A percentile compares a stretch with the other conserved stretches of the same genome.
Evolutionary conservation across 1,140 invertebrate genomes (phyloP).

Genomic region (Calephelis nemesis): DNA sequence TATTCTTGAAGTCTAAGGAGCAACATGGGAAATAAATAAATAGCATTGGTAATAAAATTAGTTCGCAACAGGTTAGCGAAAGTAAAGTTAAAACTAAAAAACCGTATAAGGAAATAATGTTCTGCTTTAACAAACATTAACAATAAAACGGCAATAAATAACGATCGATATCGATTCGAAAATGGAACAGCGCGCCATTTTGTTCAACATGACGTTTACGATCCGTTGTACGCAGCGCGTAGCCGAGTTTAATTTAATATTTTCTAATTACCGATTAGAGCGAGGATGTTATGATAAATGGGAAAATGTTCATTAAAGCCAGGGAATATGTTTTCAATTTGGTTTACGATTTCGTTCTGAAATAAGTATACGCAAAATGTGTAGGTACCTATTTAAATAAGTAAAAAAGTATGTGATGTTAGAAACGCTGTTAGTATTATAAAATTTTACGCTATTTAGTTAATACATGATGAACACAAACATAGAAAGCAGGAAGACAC

Average conservation of each 20-base stretch:
- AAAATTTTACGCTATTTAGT: too few relatives aligned
- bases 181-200: constrained; percentile 15
- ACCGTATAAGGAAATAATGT: constrained; percentile 14
- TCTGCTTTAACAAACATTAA: constrained; percentile 16
- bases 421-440: too few relatives aligned
- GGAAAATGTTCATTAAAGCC: constrained; percentile 10
- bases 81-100: not conserved
- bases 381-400: not conserved
- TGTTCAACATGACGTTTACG: constrained; percentile 18
- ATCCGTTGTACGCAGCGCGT: constrained; percentile 16
- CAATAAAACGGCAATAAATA: constrained; percentile 19
- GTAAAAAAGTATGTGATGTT: too few relatives aligned
- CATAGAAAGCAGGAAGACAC: too few relatives aligned
- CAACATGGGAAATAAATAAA: too few relatives aligned
- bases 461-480: not conserved
- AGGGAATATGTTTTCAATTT: not conserved
- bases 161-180: constrained; percentile 19
- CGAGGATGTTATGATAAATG: constrained; percentile 12
- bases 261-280: constrained; percentile 18
- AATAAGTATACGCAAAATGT: not conserved
- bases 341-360: not conserved
- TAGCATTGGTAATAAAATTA: too few relatives aligned
- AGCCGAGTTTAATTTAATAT: constrained; percentile 19
- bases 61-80: too few relatives aligned
- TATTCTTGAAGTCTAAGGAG: too few relatives aligned